Percentiles rank a stretch among this genome's conserved stretches.
Conservation (phyloP, 2,888 invertebrate species). For the Pandemis corylana region DNA sequence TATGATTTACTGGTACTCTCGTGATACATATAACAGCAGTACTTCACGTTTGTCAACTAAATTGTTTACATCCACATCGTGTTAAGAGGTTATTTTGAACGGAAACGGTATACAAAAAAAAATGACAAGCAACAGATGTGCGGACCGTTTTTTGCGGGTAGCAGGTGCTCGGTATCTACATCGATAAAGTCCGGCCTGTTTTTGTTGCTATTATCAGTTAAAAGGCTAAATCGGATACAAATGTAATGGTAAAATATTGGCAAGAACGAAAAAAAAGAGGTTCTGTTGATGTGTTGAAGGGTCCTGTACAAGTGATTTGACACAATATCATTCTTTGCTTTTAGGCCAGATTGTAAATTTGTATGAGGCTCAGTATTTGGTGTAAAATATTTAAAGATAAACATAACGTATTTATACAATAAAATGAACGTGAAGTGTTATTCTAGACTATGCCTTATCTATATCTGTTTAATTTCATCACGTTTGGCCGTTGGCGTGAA, state of each 20-base stretch:
- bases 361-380: too few species aligned
- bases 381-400: too few species aligned
- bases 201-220: conserved; percentile 28
- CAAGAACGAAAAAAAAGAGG: not conserved
- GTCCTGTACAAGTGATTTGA: not conserved
- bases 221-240: conserved; percentile 16
- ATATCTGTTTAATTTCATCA: too few species aligned
- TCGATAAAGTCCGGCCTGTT: conserved; percentile 26
- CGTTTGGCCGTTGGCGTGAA: too few species aligned
- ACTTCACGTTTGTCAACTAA: conserved; percentile 31
- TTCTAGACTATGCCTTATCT: too few species aligned
- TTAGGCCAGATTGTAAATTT: too few species aligned
- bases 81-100: conserved; percentile 31
- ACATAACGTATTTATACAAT: too few species aligned
- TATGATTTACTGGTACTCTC: too few species aligned
- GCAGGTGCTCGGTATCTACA: conserved; percentile 31
- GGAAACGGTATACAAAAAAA: conserved; percentile 44
- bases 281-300: not conserved
- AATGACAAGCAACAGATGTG: conserved; percentile 44
- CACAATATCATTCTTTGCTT: not conserved
- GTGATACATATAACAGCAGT: not conserved
- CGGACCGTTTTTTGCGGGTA: conserved; percentile 34
- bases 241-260: not conserved
- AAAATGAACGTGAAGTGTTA: too few species aligned
- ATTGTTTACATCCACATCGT: not conserved